Conservation (phyloP, 2,888 invertebrate species). For the Zhuqinia jingwanae region DNA sequence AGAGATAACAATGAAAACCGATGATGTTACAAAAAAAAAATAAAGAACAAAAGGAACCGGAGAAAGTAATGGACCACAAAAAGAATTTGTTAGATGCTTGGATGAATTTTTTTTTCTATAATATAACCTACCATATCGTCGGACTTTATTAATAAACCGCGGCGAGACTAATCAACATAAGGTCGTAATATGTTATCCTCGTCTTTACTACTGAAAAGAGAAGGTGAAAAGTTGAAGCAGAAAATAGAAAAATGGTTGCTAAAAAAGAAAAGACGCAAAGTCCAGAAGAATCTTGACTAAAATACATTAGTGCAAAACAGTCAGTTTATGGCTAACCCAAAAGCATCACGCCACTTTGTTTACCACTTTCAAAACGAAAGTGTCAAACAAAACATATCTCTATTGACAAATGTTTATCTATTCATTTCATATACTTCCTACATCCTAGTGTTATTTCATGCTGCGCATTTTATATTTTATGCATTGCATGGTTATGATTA, state of each 20-base stretch:
- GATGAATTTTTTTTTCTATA: too few relatives aligned
- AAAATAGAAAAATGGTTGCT: not conserved
- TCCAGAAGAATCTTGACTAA: too few relatives aligned
- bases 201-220: not conserved
- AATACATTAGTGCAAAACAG: not conserved
- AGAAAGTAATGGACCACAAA: not conserved
- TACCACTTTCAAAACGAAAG: conserved; percentile 1
- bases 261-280: not conserved
- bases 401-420: too few relatives aligned
- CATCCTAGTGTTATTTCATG: too few relatives aligned
- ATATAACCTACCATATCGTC: too few relatives aligned
- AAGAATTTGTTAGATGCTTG: too few relatives aligned
- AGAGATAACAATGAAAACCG: not conserved
- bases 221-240: conserved; percentile 4
- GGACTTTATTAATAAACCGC: not conserved
- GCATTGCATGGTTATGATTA: not conserved
- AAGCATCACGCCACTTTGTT: not conserved
- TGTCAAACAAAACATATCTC: conserved; percentile 13
- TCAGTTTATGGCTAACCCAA: not conserved
- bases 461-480: too few relatives aligned
- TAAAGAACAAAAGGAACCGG: not conserved
- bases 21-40: not conserved
- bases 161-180: too few relatives aligned
- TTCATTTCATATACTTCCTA: not conserved
- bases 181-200: too few relatives aligned